Percentiles rank a stretch among this genome's conserved stretches.
Conservation (phyloP, 2,888 invertebrate genomes). For the Hemicrepidius hirtus region DNA sequence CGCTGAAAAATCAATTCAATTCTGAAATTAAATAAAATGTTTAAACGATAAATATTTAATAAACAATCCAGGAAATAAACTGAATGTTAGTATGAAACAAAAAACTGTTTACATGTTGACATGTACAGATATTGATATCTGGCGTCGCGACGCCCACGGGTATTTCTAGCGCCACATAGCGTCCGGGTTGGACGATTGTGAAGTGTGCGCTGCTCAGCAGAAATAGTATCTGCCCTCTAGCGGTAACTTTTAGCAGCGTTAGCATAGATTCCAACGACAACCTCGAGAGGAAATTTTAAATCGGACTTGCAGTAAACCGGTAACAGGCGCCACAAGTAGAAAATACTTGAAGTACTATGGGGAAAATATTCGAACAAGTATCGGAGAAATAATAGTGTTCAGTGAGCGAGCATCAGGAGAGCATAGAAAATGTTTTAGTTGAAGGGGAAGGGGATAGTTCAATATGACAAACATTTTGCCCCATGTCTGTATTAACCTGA, state of each 20-base stretch:
- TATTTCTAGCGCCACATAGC: conserved; percentile 20
- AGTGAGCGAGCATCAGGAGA: no score
- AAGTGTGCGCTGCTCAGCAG: background rate
- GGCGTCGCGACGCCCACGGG: conserved; percentile 11
- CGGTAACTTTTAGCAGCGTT: conserved; percentile 6
- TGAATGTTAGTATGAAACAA: background rate
- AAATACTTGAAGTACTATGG: background rate
- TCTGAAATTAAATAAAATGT: no score
- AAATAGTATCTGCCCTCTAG: conserved; percentile 14
- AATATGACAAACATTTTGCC: no score
- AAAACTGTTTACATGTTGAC: conserved; percentile 16
- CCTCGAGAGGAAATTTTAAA: conserved; percentile 13
- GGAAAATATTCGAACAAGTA: background rate
- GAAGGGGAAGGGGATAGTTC: no score
- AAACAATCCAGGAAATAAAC: no score
- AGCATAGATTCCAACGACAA: conserved; percentile 4
- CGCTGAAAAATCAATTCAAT: no score
- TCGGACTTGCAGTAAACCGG: background rate
- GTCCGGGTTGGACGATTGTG: background rate
- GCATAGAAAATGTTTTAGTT: no score
- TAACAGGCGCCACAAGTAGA: conserved; percentile 9
- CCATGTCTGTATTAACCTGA: no score
- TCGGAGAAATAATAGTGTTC: no score
- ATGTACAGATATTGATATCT: conserved; percentile 22
- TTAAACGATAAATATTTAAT: background rate